Base-by-base conservation (phyloP, 2,888 invertebrate species). In the Catocala sponsa region DNA sequence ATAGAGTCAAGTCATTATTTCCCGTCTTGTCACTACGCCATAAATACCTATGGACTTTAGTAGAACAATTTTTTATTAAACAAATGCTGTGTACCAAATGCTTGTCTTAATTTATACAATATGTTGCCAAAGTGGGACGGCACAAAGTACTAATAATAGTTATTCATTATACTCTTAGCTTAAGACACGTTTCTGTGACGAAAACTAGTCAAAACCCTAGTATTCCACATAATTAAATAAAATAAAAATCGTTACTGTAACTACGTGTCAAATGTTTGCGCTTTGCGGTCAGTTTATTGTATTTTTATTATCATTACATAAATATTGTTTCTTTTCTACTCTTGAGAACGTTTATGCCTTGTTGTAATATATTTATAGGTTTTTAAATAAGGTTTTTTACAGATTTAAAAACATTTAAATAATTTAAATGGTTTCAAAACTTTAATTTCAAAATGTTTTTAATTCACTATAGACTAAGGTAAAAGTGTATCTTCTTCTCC, bases 101-200 rank as follows among this genome's bases (percentile, higher is more conserved):
- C 13, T 51, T 53, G 32, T 50, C 13, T 41, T 38, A 38, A 5
- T 43, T 15, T 54, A 41, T 46, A 47, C 15, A 73, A 52, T 55
- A 56, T 35, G 52, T 53, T 63, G 68, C 68, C 70, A 68, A 68
- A 73, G 72, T 81, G 86, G 90, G 87, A 88, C 84, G 87, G 91
- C 92, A 88, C 87, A 86, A 83, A 86, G 59, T 70, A 71, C 65
- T 67, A 70, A 78, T 78, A 77, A 76, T 84, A 83, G 76, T 83
- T 65, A 78, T 86, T 84, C 78, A 79, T 81, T 88, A 84, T 91
- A 89, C 69, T 87, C 80, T 76, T 91, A 90, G 87, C 66, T 62
- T 89, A 86, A 88, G 84, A 65, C 82, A 87, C 86, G 68, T 83
- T 82, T 84, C 89, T 91, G 91, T 91, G 91, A 91, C 86, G 79